phyloP scores from a whole-genome alignment of 2,888 invertebrate genomes.

The Epirrhoe alternata region DNA sequence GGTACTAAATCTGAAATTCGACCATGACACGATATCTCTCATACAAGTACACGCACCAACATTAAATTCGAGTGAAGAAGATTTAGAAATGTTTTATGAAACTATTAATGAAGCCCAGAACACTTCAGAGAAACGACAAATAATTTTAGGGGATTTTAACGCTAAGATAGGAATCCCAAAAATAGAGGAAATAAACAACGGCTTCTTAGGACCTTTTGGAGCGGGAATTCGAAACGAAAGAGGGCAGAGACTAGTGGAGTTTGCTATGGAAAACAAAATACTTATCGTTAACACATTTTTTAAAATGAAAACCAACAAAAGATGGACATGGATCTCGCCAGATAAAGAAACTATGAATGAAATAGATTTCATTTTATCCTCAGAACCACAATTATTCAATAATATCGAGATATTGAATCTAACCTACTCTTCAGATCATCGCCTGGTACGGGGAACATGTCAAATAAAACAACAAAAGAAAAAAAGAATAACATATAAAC shows the following conservation, averaged over 20 bases:
- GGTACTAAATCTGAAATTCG: too few species aligned
- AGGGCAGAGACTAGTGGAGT: slow-evolving; percentile 6
- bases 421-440: slow-evolving; percentile 11
- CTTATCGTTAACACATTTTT: slow-evolving; percentile 4
- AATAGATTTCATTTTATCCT: slow-evolving; percentile 12
- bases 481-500: neutral
- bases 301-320: slow-evolving; percentile 3
- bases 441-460: slow-evolving; percentile 1
- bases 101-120: slow-evolving; percentile 19
- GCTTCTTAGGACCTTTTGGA: slow-evolving; percentile 7
- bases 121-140: slow-evolving; percentile 5
- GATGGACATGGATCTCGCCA: slow-evolving; percentile 19
- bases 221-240: slow-evolving; percentile 9
- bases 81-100: slow-evolving; percentile 24
- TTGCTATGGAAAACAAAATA: neutral
- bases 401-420: slow-evolving; percentile 1
- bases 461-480: neutral
- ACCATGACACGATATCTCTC: too few species aligned
- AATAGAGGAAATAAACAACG: neutral
- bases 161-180: slow-evolving; percentile 7
- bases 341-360: slow-evolving; percentile 10
- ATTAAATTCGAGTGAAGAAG: too few species aligned
- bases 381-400: neutral
- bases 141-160: slow-evolving; percentile 4
- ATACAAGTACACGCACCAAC: too few species aligned